Base-by-base conservation (phyloP, 2,113 vertebrate genomes). In the Rhabdornis inornatus region DNA sequence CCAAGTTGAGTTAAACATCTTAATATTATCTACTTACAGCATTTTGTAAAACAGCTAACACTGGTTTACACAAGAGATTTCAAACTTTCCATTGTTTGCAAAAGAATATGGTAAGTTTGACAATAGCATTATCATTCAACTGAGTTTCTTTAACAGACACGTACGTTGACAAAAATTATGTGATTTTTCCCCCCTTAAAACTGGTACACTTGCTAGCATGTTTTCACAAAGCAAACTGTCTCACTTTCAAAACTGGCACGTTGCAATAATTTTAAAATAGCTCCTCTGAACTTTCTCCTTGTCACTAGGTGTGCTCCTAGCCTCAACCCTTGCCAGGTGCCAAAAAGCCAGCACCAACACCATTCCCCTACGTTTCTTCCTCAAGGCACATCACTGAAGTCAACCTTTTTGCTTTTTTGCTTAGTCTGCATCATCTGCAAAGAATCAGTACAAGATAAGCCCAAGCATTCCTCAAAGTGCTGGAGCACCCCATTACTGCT, bases 181-280 rank as follows among this genome's bases (percentile, higher is more conserved):
- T 39, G 69, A 77, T 55, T 92, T 90, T 75, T n/a, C 11, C 31
- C 50, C 50, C 77, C 66, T 92, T 79, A 56, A 83, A 94, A 83
- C 35, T 52, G 76, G 66, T 74, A 74, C 21, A 70, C 11, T 74
- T 74, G 83, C 64, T 90, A 88, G 45, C 31, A 81, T 25, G 59
- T 83, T 92, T 94, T 93, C 20, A 27, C 50, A 89, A 84, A 87
- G 70, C 74, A 83, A 92, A 93, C 39, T 39, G 8, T 55, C 59
- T 94, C 75, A 27, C n/a, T 81, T 93, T 81, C n/a, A 70, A 68
- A 83, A 61, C 47, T 42, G 39, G 25, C 68, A 92, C 45, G 28
- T 20, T 18, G 44, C 39, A 89, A 18, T 35, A 63, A 78, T 66
- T 77, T 74, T 59, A 61, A 81, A 83, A 83, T 16, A 90, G 59